Evolutionary conservation across 2,113 vertebrate genomes (phyloP).

Genomic region (Eurypyga helias): DNA sequence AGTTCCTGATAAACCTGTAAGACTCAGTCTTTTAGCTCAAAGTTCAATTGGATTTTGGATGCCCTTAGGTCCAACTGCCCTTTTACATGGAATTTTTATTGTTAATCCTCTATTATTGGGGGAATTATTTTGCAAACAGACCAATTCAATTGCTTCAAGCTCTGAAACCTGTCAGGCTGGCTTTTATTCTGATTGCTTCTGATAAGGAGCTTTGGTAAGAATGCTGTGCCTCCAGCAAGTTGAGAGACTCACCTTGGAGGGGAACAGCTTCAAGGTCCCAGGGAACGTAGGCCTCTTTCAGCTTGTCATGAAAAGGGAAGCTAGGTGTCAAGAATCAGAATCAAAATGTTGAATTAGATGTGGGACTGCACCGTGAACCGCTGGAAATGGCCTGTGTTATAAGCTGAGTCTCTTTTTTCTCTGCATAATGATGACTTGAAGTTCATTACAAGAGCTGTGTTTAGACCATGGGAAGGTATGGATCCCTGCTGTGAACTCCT

Average conservation of each 20-base stretch:
- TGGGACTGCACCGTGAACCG: neutral
- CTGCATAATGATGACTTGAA: neutral
- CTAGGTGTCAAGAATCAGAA: neutral
- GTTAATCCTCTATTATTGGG: slow-evolving; percentile 41
- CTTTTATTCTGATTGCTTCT: slow-evolving; percentile 58
- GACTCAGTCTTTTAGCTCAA: neutral
- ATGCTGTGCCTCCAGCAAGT: slow-evolving; percentile 40
- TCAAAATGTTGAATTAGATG: neutral
- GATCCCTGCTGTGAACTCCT: neutral
- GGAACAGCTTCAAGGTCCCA: slow-evolving; percentile 9
- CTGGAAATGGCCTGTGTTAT: neutral
- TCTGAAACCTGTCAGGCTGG: slow-evolving; percentile 57
- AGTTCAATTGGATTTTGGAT: slow-evolving; percentile 41
- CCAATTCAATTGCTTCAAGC: slow-evolving; percentile 14
- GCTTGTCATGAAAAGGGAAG: neutral
- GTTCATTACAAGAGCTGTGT: fast-evolving
- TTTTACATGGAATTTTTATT: slow-evolving; percentile 46
- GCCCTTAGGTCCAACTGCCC: slow-evolving; percentile 29
- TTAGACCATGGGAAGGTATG: neutral
- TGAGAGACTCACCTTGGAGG: slow-evolving; percentile 36
- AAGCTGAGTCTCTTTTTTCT: neutral
- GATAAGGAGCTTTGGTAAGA: slow-evolving; percentile 62
- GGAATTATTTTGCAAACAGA: slow-evolving; percentile 66
- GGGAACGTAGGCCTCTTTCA: neutral
- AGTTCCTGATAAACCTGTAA: neutral